Evolutionary conservation across 2,888 invertebrate genomes (phyloP).

Genomic region (Napeogenes inachia): DNA sequence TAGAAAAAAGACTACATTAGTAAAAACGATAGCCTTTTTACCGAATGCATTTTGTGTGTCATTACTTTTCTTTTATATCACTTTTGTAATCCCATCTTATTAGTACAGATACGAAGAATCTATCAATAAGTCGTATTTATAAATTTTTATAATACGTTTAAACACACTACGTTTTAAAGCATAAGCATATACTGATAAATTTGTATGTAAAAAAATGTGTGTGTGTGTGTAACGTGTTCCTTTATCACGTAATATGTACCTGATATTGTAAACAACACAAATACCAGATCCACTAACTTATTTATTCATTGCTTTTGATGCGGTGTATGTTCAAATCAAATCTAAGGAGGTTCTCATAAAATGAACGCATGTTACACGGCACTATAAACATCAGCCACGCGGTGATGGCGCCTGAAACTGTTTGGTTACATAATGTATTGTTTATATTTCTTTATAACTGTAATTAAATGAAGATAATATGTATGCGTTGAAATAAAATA

Average conservation of each 20-base stretch:
- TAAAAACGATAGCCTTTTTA: conserved; percentile 15
- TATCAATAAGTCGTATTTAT: too few relatives aligned
- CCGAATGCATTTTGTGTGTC: conserved; percentile 1
- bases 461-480: too few relatives aligned
- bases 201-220: too few relatives aligned
- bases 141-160: too few relatives aligned
- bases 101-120: too few relatives aligned
- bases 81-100: too few relatives aligned
- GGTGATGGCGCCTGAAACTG: conserved; percentile 26
- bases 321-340: conserved; percentile 17
- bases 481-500: too few relatives aligned
- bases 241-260: not conserved
- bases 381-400: conserved; percentile 50
- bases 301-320: conserved; percentile 4
- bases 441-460: not conserved
- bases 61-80: conserved; percentile 15
- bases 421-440: conserved; percentile 14
- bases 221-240: not conserved
- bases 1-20: conserved; percentile 11
- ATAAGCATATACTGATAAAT: too few relatives aligned
- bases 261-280: not conserved
- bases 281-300: conserved; percentile 2
- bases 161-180: too few relatives aligned
- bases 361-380: conserved; percentile 17
- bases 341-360: conserved; percentile 19